These are phyloP conservation scores for Anguilla marmorata DNA, from an alignment of 2,797 vertebrate species.

Conservation along the genomic window DNA sequence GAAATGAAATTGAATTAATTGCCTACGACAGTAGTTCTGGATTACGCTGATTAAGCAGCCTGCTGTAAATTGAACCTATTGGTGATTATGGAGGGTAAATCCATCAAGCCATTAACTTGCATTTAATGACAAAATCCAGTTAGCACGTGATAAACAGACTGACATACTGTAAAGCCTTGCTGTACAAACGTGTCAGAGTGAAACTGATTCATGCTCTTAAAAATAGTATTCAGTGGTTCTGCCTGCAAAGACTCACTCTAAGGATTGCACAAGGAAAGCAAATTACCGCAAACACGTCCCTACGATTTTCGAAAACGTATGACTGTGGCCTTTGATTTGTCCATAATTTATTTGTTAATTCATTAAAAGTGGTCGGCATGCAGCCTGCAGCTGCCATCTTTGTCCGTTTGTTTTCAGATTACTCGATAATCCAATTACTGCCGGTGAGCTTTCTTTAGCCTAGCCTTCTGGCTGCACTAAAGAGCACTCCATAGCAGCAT, in stretches of 20 bases:
- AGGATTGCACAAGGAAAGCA: not conserved
- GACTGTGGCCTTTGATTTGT: not conserved
- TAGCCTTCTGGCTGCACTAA: constrained; percentile 49
- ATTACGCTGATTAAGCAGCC: constrained; percentile 24
- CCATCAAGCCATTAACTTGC: constrained; percentile 68
- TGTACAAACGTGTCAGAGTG: not conserved
- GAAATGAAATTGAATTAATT: not conserved
- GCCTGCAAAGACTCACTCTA: not conserved
- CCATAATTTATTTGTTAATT: constrained; percentile 8
- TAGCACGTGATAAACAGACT: constrained; percentile 49
- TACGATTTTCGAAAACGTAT: not conserved
- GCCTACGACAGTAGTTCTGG: not conserved
- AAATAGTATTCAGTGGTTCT: not conserved
- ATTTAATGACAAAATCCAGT: constrained; percentile 52
- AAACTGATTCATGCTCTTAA: not conserved
- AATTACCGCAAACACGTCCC: constrained; percentile 3
- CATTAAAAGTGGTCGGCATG: constrained; percentile 43
- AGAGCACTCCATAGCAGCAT: constrained; percentile 51
- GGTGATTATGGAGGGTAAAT: constrained; percentile 38
- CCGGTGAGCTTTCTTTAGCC: constrained; percentile 53
- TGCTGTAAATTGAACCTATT: constrained; percentile 57
- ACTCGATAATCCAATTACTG: constrained; percentile 68
- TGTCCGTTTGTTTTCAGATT: constrained; percentile 66
- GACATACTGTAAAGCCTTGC: constrained; percentile 41
- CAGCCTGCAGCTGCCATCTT: constrained; percentile 59